phyloP scores from a whole-genome alignment of 2,797 vertebrate species.

The Cheracebus regulus region DNA sequence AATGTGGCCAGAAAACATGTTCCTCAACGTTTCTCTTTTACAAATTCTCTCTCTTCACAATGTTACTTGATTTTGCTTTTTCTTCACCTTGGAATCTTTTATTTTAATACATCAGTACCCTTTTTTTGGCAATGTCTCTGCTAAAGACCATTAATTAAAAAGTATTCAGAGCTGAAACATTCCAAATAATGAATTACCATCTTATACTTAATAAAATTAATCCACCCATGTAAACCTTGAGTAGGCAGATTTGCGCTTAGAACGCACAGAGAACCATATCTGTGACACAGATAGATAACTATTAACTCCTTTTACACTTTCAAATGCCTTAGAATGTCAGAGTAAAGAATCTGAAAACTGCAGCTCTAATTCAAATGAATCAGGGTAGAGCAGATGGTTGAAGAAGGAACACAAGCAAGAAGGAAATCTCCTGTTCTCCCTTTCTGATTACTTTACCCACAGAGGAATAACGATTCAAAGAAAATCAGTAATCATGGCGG shows the following conservation, averaged over 20 bases:
- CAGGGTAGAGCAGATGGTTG: conserved; percentile 90
- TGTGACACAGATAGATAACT: conserved; percentile 83
- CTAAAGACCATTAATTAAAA: conserved; percentile 75
- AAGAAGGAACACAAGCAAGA: conserved; percentile 90
- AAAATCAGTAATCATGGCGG: conserved; percentile 95
- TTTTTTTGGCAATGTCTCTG: conserved; percentile 64
- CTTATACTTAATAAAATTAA: conserved; percentile 85
- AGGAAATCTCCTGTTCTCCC: conserved; percentile 93
- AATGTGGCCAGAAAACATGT: not conserved
- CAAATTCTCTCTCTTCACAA: not conserved
- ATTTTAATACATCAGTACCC: conserved; percentile 73
- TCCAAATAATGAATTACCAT: conserved; percentile 82
- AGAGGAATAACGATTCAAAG: conserved; percentile 95
- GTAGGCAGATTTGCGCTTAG: conserved; percentile 78
- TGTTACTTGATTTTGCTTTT: conserved; percentile 41
- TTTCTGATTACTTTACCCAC: conserved; percentile 95
- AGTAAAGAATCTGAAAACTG: conserved; percentile 87
- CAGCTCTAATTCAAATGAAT: conserved; percentile 92
- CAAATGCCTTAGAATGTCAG: conserved; percentile 81
- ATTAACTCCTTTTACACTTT: conserved; percentile 85
- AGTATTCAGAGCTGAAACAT: conserved; percentile 78
- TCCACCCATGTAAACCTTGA: conserved; percentile 78
- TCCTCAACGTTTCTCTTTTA: conserved; percentile 53
- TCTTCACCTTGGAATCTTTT: conserved; percentile 49
- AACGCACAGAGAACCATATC: conserved; percentile 72